Evolutionary conservation across 2,797 vertebrate genomes (phyloP), one percentile per base, ranked within the genome.

Genomic region (Tangara arthus): DNA sequence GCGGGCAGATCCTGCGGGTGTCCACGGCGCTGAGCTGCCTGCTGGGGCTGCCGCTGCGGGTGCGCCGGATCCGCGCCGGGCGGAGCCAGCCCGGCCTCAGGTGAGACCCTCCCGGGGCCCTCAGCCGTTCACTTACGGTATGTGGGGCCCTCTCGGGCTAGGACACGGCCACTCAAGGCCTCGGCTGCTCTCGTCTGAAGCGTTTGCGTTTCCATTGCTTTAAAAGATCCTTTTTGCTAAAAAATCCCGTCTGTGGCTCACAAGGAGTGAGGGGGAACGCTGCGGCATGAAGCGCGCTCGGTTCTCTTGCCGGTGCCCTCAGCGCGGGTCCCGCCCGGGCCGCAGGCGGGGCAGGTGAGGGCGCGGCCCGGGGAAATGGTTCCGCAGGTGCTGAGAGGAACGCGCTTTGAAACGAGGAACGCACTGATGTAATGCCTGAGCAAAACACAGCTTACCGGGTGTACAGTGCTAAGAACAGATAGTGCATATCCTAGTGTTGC

Each of bases 11-110:
- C 93, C 95, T 99, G 37, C 96, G 99, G 37, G 97, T 99, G 22
- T 98, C 98, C 42, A 99, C 98, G 20, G 98, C 99, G 8, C 97
- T 99, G 84, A 98, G 99, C 95, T 99, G 99, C 93, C 97, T 99
- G 89, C 98, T 98, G 49, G 98, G 98, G 12, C 90, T 98, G 49
- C 94, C 98, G 16, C 71, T 99, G 88, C 98, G 98, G 75, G 98
- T 99, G 94, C 97, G 95, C 87, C 99, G 99, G 94, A 98, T 99
- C 97, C 98, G 99, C 57, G 99, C 99, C 6, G 99, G 99, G 17
- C 98, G 99, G 77, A 99, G 98, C 97, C 98, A 98, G 9, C 99
- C 99, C 7, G 99, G 99, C n/a, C 97, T 99, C 63, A 98, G 99
- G 99, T 99, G 96, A 97, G n/a, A 50, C 23, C 57, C 20, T 52